Evolutionary conservation across 2,888 invertebrate species (phyloP).

Genomic region (Archips crataeganus): DNA sequence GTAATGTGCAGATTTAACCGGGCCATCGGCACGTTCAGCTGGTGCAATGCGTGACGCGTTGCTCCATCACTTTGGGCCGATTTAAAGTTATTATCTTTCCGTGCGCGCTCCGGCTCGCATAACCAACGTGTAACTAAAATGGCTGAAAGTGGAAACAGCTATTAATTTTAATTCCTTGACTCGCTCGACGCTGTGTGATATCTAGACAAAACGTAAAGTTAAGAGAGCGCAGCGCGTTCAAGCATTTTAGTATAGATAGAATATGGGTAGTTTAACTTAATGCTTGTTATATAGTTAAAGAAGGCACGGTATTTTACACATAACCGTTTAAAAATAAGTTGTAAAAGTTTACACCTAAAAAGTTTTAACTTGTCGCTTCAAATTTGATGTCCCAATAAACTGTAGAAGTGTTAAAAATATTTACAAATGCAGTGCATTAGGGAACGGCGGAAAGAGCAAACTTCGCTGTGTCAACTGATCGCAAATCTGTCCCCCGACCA

Average conservation of each 20-base stretch:
- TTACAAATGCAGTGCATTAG: background rate
- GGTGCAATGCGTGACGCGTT: constrained; percentile 46
- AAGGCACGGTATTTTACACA: background rate
- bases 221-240: background rate
- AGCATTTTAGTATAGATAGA: constrained; percentile 4
- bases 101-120: constrained; percentile 32
- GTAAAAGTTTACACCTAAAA: background rate
- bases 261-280: background rate
- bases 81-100: constrained; percentile 47
- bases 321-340: too few species aligned
- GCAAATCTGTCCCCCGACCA: background rate
- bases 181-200: constrained; percentile 38
- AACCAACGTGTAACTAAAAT: constrained; percentile 24
- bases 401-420: background rate
- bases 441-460: background rate
- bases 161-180: constrained; percentile 51
- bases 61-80: constrained; percentile 46
- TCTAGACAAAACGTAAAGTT: constrained; percentile 12
- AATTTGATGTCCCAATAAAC: background rate
- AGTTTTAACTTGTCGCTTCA: background rate
- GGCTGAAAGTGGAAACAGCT: constrained; percentile 43
- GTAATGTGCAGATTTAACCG: constrained; percentile 58
- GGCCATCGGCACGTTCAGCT: constrained; percentile 49
- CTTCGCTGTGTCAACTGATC: background rate
- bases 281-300: background rate